phyloP scores from a whole-genome alignment of 2,797 vertebrate genomes.

The Anableps anableps region DNA sequence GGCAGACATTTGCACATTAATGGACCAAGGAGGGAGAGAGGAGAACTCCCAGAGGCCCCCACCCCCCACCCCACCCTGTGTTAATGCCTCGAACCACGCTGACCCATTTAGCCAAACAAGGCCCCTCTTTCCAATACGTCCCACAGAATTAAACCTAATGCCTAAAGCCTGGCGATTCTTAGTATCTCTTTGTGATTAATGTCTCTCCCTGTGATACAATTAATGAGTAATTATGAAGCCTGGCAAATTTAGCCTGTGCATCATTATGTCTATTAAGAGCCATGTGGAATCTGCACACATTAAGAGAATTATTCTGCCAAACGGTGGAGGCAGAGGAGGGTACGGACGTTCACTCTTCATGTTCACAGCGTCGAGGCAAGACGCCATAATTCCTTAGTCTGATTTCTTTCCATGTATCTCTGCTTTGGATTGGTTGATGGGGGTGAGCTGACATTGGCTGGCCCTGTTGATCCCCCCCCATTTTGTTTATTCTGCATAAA shows the following conservation, averaged over 20 bases:
- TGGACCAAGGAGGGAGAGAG: conserved; percentile 84
- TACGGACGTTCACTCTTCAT: conserved; percentile 63
- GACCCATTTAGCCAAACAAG: conserved; percentile 90
- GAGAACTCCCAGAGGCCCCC: conserved; percentile 83
- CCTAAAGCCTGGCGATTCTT: conserved; percentile 87
- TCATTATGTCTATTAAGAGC: conserved; percentile 90
- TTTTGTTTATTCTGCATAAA: neutral
- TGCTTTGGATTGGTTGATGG: conserved; percentile 55
- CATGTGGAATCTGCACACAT: conserved; percentile 91
- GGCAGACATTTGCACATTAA: conserved; percentile 98
- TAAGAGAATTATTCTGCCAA: conserved; percentile 89
- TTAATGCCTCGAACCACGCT: conserved; percentile 87
- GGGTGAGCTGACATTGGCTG: conserved; percentile 55
- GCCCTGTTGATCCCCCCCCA: conserved; percentile 30
- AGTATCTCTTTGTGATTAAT: conserved; percentile 96
- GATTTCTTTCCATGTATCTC: conserved; percentile 77
- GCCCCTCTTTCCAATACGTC: conserved; percentile 85
- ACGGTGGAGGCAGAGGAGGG: conserved; percentile 44
- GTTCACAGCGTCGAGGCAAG: conserved; percentile 59
- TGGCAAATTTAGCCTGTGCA: conserved; percentile 87
- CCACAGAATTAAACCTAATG: conserved; percentile 96
- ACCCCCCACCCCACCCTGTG: conserved; percentile 64
- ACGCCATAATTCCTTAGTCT: conserved; percentile 74
- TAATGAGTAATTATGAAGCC: conserved; percentile 95
- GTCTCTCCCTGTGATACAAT: conserved; percentile 93